These are phyloP conservation scores for Myopa testacea DNA, from an alignment of 2,888 invertebrate genomes.

Conservation along the genomic window DNA sequence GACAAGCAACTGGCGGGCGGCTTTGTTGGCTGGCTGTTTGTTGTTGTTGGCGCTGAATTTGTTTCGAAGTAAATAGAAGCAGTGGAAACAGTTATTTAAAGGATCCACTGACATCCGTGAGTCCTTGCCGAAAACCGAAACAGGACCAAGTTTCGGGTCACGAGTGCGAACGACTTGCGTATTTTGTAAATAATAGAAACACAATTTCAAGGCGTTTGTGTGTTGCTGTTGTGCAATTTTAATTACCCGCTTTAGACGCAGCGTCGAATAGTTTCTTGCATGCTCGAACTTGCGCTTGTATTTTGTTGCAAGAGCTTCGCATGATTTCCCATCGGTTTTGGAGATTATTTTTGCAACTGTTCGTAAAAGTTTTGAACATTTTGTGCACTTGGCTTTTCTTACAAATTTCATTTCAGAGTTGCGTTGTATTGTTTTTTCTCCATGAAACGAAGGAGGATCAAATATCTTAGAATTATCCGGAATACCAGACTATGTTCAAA, in stretches of 20 bases:
- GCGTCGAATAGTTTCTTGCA: neutral
- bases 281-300: neutral
- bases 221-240: slow-evolving; percentile 29
- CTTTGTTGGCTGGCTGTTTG: neutral
- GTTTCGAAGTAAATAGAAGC: slow-evolving; percentile 18
- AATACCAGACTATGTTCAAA: too few species aligned
- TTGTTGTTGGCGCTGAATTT: slow-evolving; percentile 10
- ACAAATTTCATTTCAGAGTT: too few species aligned
- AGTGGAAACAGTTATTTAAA: neutral
- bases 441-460: too few species aligned
- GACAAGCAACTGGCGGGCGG: neutral
- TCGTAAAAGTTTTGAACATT: neutral
- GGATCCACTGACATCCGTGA: neutral
- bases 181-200: slow-evolving; percentile 19
- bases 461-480: too few species aligned
- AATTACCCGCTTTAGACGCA: slow-evolving; percentile 14
- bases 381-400: slow-evolving; percentile 10
- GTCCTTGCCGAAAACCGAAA: neutral
- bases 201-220: neutral
- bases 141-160: slow-evolving; percentile 11
- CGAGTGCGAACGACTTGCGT: slow-evolving; percentile 6
- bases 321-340: slow-evolving; percentile 25
- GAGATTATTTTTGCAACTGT: slow-evolving; percentile 17
- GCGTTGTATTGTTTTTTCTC: too few species aligned
- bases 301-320: neutral